Evolutionary conservation across 2,113 vertebrate genomes (phyloP).

Genomic region (Vanacampus margaritifer): DNA sequence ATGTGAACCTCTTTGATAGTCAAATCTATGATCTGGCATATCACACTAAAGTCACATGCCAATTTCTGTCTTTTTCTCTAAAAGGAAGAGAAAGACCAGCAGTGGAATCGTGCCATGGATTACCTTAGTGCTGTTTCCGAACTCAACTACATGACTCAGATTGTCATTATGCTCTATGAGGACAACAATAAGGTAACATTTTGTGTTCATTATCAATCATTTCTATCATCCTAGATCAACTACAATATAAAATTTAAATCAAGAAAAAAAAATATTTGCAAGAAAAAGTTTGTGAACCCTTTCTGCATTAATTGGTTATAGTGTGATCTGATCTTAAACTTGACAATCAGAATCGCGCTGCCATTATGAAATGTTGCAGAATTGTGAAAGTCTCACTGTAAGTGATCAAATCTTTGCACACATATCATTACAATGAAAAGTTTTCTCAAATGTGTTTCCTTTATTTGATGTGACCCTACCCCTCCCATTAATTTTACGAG

Average conservation of each 20-base stretch:
- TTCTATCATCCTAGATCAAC: background rate
- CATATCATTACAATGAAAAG: no score
- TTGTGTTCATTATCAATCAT: background rate
- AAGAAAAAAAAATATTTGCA: background rate
- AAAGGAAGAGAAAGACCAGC: slow-evolving; percentile 92
- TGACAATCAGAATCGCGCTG: no score
- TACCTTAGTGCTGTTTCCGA: slow-evolving; percentile 96
- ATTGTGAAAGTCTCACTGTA: no score
- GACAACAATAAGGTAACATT: slow-evolving; percentile 90
- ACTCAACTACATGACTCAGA: slow-evolving; percentile 99
- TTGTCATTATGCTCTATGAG: slow-evolving; percentile 98
- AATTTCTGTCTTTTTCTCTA: slow-evolving; percentile 10
- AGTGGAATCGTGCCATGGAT: slow-evolving; percentile 97
- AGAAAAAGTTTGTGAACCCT: background rate
- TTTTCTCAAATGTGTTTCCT: no score
- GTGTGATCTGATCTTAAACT: background rate
- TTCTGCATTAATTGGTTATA: background rate
- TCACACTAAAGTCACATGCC: background rate
- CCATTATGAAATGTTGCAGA: no score
- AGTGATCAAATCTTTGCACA: no score
- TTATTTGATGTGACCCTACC: no score
- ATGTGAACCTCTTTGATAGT: background rate
- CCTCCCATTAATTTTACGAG: no score
- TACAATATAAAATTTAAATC: background rate
- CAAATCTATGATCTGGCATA: background rate